These are phyloP conservation scores for Drosophila sproati DNA, from an alignment of 1,140 invertebrate genomes.

Conservation along the genomic window DNA sequence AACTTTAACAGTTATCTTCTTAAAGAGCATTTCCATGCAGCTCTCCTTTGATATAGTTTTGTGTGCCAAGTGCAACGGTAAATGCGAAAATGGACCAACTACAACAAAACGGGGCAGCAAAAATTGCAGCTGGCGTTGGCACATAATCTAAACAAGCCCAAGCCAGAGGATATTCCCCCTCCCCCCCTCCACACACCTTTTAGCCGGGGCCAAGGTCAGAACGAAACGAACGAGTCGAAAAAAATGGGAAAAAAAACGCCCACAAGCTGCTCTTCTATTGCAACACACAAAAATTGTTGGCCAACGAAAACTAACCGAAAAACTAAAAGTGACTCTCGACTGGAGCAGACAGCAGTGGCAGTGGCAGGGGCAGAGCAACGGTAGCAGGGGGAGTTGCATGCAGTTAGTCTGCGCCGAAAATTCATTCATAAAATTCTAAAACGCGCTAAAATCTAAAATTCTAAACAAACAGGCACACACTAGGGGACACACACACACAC, in stretches of 20 bases:
- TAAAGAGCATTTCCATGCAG: conserved; percentile 24
- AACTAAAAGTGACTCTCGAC: conserved; percentile 74
- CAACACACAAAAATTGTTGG: conserved; percentile 31
- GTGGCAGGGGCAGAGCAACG: no score
- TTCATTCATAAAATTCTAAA: conserved; percentile 84
- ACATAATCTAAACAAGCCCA: conserved; percentile 75
- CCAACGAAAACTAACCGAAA: conserved; percentile 76
- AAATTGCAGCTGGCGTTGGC: conserved; percentile 54
- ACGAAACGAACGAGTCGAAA: conserved; percentile 39
- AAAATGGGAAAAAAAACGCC: conserved; percentile 19
- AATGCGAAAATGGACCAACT: conserved; percentile 55
- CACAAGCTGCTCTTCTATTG: conserved; percentile 10
- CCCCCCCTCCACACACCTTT: background rate
- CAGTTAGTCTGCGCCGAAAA: conserved; percentile 58
- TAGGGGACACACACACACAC: conserved; percentile 1
- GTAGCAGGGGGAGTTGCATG: background rate
- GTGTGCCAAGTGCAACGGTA: conserved; percentile 66
- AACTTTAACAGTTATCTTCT: conserved; percentile 29
- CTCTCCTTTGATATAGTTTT: conserved; percentile 49
- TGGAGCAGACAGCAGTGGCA: conserved; percentile 14
- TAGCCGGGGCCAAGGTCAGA: conserved; percentile 64
- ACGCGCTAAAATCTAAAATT: conserved; percentile 83
- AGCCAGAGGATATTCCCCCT: conserved; percentile 19
- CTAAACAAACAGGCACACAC: conserved; percentile 66
- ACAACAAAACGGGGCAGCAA: conserved; percentile 28